Evolutionary conservation across 2,113 vertebrate species (phyloP), one percentile per base, ranked within the genome.

Genomic region (Actenoides lindsayi): DNA sequence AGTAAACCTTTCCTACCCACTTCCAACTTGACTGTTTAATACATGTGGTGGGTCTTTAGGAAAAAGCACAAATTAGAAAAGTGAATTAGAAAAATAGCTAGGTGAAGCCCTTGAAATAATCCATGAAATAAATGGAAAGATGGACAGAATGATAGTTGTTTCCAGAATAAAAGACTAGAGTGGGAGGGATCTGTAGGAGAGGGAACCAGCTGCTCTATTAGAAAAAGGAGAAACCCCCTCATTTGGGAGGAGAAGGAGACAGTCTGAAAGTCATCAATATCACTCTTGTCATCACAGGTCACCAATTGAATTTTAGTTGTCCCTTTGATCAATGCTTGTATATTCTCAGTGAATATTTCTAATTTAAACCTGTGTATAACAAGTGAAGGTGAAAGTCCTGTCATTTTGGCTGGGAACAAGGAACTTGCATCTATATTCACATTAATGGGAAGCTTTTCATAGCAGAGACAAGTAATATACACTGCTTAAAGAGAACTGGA

Each of bases 391-490:
- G 87, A 41, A 82, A 77, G 64, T 54, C 37, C 23, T 33, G 8
- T 46, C 12, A 4, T 50, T n/a, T 63, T 67, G 54, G 23, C 79
- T 80, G 51, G 41, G 42, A 83, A 28, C 0, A 1, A 74, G 60
- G 16, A 75, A 81, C 53, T 60, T 0, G 0, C 73, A 57, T 68
- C 83, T 79, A 82, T 64, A 14, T 41, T n/a, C 4, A 0, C 84
- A 41, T 93, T 76, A 64, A 53, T 65, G 35, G 69, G 57, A 82
- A 87, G 68, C 1, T 82, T 65, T 5, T 92, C 60, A 23, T 71
- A 87, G 81, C 0, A 0, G 64, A 69, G 62, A 59, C 19, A 0
- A 0, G 63, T 73, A 68, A 84, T 63, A 70, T 82, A 14, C 41
- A 4, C 59, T 77, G 50, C 76, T 83, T 87, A 42, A 83, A 76